Conservation (phyloP, 2,113 vertebrate species). For the Xenopus borealis region DNA sequence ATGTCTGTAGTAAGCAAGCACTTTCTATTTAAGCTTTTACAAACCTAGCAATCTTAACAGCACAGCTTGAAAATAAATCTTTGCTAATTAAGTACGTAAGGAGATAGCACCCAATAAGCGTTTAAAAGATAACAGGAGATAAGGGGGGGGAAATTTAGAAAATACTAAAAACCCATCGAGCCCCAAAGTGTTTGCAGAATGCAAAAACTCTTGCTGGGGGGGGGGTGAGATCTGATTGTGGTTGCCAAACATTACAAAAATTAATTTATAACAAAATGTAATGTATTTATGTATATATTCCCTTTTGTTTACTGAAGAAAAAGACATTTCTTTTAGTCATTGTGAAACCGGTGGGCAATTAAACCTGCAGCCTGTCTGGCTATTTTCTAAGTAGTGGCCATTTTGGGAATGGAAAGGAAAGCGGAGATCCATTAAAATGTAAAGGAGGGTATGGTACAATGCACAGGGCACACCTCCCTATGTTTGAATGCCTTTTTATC, state of each 20-base stretch:
- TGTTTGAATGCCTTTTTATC: too few relatives aligned
- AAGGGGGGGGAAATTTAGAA: too few relatives aligned
- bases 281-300: neutral
- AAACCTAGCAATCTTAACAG: too few relatives aligned
- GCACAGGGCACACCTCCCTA: too few relatives aligned
- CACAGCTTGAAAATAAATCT: too few relatives aligned
- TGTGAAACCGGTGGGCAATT: neutral
- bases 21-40: too few relatives aligned
- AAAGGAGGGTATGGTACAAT: neutral
- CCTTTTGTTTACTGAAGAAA: neutral
- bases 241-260: neutral
- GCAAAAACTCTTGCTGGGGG: neutral
- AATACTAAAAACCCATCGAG: neutral
- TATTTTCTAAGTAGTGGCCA: slow-evolving; percentile 13
- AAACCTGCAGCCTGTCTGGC: neutral
- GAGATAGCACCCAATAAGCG: too few relatives aligned
- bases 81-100: too few relatives aligned
- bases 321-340: neutral
- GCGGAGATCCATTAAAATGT: neutral
- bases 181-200: neutral
- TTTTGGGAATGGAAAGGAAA: neutral
- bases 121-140: too few relatives aligned
- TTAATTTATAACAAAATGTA: neutral
- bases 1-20: too few relatives aligned
- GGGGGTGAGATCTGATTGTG: too few relatives aligned